A percentile compares a stretch with the other conserved stretches of the same genome.
phyloP scores from a whole-genome alignment of 2,797 vertebrate genomes.

The Anguilla marmorata region DNA sequence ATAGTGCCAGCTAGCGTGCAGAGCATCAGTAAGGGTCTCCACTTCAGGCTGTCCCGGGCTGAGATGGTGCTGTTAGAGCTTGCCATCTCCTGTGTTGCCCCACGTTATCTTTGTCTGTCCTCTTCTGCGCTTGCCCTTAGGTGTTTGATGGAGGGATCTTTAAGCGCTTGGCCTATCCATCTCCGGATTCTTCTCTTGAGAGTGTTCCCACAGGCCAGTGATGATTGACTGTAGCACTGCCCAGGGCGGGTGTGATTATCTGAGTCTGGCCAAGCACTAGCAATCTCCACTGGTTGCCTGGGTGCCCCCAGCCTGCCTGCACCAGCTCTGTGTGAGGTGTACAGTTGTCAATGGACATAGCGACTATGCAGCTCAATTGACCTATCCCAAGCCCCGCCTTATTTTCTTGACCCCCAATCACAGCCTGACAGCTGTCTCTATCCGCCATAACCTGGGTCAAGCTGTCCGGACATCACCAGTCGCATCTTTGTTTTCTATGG shows the following conservation, averaged over 20 bases:
- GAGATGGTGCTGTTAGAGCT: background rate
- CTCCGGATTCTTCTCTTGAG: background rate
- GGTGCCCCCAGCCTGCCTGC: background rate
- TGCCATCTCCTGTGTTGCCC: background rate
- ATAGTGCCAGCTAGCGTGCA: background rate
- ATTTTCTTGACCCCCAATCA: too few species aligned
- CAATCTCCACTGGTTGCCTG: background rate
- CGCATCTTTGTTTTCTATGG: too few species aligned
- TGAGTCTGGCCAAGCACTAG: background rate
- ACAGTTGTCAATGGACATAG: background rate
- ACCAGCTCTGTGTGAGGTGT: background rate
- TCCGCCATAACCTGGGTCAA: too few species aligned
- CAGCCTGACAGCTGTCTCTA: too few species aligned
- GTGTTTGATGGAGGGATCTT: background rate
- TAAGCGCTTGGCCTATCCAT: background rate
- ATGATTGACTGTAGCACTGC: background rate
- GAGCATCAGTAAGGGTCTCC: background rate
- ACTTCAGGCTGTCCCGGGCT: background rate
- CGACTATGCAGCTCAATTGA: background rate
- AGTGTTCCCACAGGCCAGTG: background rate
- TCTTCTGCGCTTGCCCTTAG: background rate
- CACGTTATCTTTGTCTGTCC: background rate
- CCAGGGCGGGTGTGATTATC: background rate
- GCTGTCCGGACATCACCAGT: too few species aligned
- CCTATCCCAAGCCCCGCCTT: too few species aligned